Percentiles rank a stretch among this genome's conserved stretches.
phyloP scores from a whole-genome alignment of 2,797 vertebrate genomes.

The Geotrypetes seraphini region DNA sequence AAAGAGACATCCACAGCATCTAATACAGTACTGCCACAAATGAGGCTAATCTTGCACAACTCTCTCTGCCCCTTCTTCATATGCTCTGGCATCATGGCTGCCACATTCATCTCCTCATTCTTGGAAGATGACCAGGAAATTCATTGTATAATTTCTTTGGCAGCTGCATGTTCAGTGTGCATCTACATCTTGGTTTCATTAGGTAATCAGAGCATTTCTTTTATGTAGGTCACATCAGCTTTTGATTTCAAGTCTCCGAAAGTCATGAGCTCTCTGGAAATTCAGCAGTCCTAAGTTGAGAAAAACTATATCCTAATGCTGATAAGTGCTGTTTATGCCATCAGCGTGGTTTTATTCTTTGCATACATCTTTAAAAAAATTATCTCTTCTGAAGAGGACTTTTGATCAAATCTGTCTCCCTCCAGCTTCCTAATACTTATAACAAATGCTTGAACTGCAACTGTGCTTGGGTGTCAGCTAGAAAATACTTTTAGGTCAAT shows the following conservation, averaged over 20 bases:
- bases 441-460: background rate
- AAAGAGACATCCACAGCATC: background rate
- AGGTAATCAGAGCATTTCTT: constrained; percentile 53
- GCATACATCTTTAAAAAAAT: constrained; percentile 15
- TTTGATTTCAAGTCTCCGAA: constrained; percentile 51
- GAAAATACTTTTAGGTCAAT: too few relatives aligned
- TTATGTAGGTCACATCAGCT: constrained; percentile 62
- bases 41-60: constrained; percentile 4
- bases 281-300: constrained; percentile 18
- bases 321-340: constrained; percentile 9
- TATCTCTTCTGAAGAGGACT: constrained; percentile 9
- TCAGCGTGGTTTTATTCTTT: constrained; percentile 7
- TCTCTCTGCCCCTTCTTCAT: background rate
- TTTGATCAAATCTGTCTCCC: constrained; percentile 9
- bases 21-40: background rate
- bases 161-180: constrained; percentile 34
- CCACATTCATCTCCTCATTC: constrained; percentile 30
- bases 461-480: constrained; percentile 1
- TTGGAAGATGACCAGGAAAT: constrained; percentile 46
- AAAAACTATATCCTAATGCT: constrained; percentile 14
- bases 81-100: background rate
- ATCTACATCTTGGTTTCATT: constrained; percentile 59
- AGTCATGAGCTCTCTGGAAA: constrained; percentile 47
- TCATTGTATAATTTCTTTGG: constrained; percentile 54
- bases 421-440: constrained; percentile 9